Conservation (phyloP, 2,888 invertebrate genomes). For the Cinara cedri region DNA sequence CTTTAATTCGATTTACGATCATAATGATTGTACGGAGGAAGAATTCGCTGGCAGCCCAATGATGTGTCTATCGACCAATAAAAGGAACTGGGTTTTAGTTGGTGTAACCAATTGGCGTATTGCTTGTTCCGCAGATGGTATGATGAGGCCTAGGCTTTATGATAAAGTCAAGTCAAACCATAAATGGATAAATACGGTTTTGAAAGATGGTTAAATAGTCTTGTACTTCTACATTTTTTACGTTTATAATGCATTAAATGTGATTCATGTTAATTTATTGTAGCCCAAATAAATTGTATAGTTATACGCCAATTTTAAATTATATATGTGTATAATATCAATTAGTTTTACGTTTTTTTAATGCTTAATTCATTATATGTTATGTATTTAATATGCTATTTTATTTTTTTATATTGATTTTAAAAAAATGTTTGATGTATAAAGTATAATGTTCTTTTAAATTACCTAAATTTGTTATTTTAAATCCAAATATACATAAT, state of each 20-base stretch:
- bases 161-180: conserved; percentile 82
- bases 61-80: conserved; percentile 76
- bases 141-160: conserved; percentile 80
- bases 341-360: neutral
- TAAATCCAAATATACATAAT: too few species aligned
- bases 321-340: neutral
- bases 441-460: neutral
- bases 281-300: neutral
- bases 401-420: neutral
- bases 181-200: conserved; percentile 83
- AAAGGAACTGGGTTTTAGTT: conserved; percentile 77
- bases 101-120: conserved; percentile 87
- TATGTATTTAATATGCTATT: too few species aligned
- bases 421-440: neutral
- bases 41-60: conserved; percentile 87
- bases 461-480: too few species aligned
- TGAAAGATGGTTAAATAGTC: conserved; percentile 63
- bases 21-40: conserved; percentile 87
- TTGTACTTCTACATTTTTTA: neutral
- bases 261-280: conserved; percentile 37
- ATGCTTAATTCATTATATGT: too few species aligned
- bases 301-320: neutral
- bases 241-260: neutral
- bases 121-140: conserved; percentile 75
- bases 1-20: conserved; percentile 79